Conservation (phyloP, 2,797 vertebrate species). For the Onychomys arenicola region DNA sequence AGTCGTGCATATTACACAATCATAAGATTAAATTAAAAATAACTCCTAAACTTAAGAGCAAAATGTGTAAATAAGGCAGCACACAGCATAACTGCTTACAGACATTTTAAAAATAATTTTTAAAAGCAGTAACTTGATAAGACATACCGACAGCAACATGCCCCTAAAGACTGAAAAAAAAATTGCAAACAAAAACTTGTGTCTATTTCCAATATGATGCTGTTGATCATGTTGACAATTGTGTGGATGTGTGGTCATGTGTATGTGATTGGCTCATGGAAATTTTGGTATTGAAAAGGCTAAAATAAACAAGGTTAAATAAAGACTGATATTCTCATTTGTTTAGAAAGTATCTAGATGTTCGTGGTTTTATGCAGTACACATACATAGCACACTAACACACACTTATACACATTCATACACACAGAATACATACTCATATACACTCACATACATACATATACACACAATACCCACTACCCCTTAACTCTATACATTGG, state of each 20-base stretch:
- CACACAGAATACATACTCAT: neutral
- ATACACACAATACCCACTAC: neutral
- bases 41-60: conserved; percentile 45
- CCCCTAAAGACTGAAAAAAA: neutral
- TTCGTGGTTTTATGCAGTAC: neutral
- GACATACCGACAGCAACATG: neutral
- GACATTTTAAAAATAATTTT: conserved; percentile 16
- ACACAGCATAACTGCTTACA: neutral
- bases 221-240: neutral
- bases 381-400: neutral
- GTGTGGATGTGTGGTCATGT: neutral
- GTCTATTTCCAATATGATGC: neutral
- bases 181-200: conserved; percentile 3
- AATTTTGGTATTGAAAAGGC: neutral
- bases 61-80: neutral
- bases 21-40: conserved; percentile 7
- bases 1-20: neutral
- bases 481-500: neutral
- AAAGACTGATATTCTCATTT: conserved; percentile 9
- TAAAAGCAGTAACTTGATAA: neutral
- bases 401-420: neutral
- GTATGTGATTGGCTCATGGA: neutral
- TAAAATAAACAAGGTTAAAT: neutral
- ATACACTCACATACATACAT: neutral
- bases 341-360: neutral